Conservation (phyloP, 1,140 invertebrate genomes). For the Pissodes strobi region DNA sequence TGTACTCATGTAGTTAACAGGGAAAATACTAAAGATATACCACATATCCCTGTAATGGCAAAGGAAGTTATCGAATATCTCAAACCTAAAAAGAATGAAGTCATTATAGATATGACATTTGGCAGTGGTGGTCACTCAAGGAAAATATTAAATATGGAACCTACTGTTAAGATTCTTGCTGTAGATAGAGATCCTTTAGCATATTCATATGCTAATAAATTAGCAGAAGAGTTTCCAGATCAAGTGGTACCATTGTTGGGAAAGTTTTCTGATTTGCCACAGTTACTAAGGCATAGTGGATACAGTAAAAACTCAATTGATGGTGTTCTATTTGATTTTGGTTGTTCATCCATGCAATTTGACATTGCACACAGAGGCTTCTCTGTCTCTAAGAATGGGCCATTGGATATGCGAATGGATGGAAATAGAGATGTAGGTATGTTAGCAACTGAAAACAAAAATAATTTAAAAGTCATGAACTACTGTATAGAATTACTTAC, state of each 20-base stretch:
- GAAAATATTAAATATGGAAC: slow-evolving; percentile 62
- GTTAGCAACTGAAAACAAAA: too few relatives aligned
- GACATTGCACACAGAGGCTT: slow-evolving; percentile 83
- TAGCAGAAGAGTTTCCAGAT: slow-evolving; percentile 69
- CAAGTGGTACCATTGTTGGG: slow-evolving; percentile 79
- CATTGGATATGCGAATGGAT: slow-evolving; percentile 97
- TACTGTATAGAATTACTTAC: too few relatives aligned
- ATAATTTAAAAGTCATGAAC: too few relatives aligned
- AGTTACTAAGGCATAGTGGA: slow-evolving; percentile 64
- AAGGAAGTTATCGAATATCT: slow-evolving; percentile 72
- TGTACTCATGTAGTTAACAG: slow-evolving; percentile 18
- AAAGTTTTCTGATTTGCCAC: slow-evolving; percentile 83
- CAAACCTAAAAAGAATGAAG: slow-evolving; percentile 64
- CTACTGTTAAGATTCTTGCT: slow-evolving; percentile 70
- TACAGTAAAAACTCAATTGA: slow-evolving; percentile 73
- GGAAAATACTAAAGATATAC: slow-evolving; percentile 45
- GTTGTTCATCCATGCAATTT: slow-evolving; percentile 96
- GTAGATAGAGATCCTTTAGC: slow-evolving; percentile 87
- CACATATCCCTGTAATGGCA: slow-evolving; percentile 73
- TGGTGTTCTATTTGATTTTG: slow-evolving; percentile 90
- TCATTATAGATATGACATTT: slow-evolving; percentile 87
- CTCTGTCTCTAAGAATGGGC: slow-evolving; percentile 79
- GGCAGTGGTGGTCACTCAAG: slow-evolving; percentile 88
- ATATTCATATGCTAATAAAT: slow-evolving; percentile 66
- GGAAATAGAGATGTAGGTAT: slow-evolving; percentile 64